Evolutionary conservation across 2,888 invertebrate species (phyloP), one percentile per base, ranked within the genome.

Genomic region (Corbicula japonica): DNA sequence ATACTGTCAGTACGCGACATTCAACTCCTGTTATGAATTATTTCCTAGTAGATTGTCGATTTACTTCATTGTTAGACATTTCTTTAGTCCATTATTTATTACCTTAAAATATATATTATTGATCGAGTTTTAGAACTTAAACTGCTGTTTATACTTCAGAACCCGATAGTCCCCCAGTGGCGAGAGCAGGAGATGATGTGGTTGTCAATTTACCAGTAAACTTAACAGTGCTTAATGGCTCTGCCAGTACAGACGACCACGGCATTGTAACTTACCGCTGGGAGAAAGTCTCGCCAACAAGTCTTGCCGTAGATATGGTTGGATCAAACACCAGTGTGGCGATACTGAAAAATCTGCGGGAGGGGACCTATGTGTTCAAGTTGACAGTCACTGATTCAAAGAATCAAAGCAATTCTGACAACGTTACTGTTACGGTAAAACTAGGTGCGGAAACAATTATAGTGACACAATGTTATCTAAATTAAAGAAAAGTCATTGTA

Each of bases 101-200:
- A n/a, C n/a, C n/a, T n/a, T n/a, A n/a, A n/a, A n/a, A n/a, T n/a
- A n/a, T n/a, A n/a, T n/a, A n/a, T n/a, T n/a, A n/a, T n/a, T n/a
- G n/a, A n/a, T n/a, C n/a, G n/a, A n/a, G n/a, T n/a, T n/a, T n/a
- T n/a, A n/a, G n/a, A n/a, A n/a, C n/a, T n/a, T n/a, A n/a, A n/a
- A n/a, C n/a, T n/a, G n/a, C n/a, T n/a, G n/a, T n/a, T n/a, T n/a
- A n/a, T n/a, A n/a, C 50, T 70, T 50, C 28, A 76, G 76, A 15
- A 2, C 63, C 54, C 34, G 76, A 80, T 34, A 10, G 21, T 8
- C 70, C 76, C 4, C 80, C 80, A 18, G 41, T 4, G 8, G 80
- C 80, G 1, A 46, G 74, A 30, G 76, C 80, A n/a, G 80, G 80
- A 23, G 26, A 63, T 10, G 74, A 80, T 41, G 32, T 76, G 8